Base-by-base conservation (phyloP, 2,888 invertebrate genomes). In the Agrochola circellaris region DNA sequence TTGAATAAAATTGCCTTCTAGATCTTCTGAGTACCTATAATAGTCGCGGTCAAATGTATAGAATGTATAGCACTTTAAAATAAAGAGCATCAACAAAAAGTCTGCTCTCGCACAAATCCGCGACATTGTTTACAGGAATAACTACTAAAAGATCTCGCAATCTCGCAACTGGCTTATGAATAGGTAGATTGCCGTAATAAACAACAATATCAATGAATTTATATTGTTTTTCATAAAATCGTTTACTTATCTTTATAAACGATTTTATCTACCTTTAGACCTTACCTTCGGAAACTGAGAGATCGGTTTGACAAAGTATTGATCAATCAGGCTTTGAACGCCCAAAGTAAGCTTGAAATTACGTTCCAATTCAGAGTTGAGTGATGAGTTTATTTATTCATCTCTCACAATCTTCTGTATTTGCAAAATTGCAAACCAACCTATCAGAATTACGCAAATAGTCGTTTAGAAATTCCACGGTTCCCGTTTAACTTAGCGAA, bases 401-500 rank as follows among this genome's bases (percentile, higher is more conserved):
- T 45, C n/a, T 34, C 51, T 34, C 23, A 17, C 13, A 64, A 48
- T 65, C 23, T 42, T 42, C 17, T 4, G 7, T 26, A 30, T 20
- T 48, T 13, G 30, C 20, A 58, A 20, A 51, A 20, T 42, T 48
- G 17, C 9, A 51, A 73, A 48, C 73, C 6, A 42, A 56, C n/a
- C 30, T 3, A 38, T 30, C 38, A 38, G 13, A 75, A 48, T 26
- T 13, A 26, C 34, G 20, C 34, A 64, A 58, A 67, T 26, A 77
- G 45, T 60, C 9, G 26, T 38, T 54, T n/a, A n/a, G n/a, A 75
- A 76, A 23, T 51, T 61, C 17, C 45, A 30, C 9, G 7, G 26
- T 30, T 74, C 64, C n/a, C 26, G 23, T 34, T 69, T 34, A 62
- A 66, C 34, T 75, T 71, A 0, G 13, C 15, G 23, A 76, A 72